Percentiles rank a stretch among this genome's conserved stretches.
Conservation (phyloP, 2,888 invertebrate species). For the Pachydiplax longipennis region DNA sequence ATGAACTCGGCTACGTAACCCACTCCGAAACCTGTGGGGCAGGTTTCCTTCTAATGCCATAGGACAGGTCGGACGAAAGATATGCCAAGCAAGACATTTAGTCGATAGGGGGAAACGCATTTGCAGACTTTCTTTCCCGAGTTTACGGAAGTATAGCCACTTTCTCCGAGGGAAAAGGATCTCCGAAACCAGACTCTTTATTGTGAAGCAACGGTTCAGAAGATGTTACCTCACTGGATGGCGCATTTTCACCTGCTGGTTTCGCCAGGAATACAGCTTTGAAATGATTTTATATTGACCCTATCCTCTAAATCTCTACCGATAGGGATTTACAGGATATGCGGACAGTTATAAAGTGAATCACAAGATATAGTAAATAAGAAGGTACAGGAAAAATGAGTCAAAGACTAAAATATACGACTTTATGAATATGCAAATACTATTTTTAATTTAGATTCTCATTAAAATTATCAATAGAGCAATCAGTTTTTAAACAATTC, state of each 20-base stretch:
- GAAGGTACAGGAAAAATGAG: too few relatives aligned
- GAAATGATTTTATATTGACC: neutral
- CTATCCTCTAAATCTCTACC: too few relatives aligned
- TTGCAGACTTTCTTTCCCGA: constrained; percentile 22
- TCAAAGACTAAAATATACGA: too few relatives aligned
- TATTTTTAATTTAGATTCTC: too few relatives aligned
- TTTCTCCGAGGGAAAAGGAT: neutral
- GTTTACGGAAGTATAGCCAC: constrained; percentile 4
- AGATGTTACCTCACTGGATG: neutral
- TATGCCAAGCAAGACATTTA: neutral
- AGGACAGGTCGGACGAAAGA: neutral
- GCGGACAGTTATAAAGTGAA: too few relatives aligned
- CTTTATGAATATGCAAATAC: too few relatives aligned
- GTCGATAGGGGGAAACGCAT: constrained; percentile 1
- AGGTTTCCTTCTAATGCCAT: constrained; percentile 6
- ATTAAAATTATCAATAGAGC: too few relatives aligned
- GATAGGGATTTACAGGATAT: too few relatives aligned
- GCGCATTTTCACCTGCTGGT: neutral
- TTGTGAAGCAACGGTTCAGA: neutral
- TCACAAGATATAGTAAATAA: too few relatives aligned
- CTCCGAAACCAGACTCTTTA: neutral
- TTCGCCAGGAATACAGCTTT: neutral
- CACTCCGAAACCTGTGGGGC: neutral
- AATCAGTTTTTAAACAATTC: too few relatives aligned
- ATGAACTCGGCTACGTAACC: constrained; percentile 1